Percentiles rank a stretch among this genome's conserved stretches.
Evolutionary conservation across 1,140 invertebrate genomes (phyloP).

Genomic region (Gyrodactylus salaris): DNA sequence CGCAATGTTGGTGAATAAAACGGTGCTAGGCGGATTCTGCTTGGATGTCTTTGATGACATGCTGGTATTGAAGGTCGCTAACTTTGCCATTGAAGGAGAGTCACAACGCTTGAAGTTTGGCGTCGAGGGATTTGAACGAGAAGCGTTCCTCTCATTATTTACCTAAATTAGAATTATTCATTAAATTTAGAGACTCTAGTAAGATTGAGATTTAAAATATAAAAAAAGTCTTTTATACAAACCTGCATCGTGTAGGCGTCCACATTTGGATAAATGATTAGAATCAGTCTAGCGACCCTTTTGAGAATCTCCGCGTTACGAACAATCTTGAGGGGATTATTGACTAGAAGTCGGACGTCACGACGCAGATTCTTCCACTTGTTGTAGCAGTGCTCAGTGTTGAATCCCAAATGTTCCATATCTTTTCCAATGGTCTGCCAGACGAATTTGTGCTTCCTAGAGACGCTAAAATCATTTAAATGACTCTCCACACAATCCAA

Average conservation of each 20-base stretch:
- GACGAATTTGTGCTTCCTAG: background rate
- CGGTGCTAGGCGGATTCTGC: background rate
- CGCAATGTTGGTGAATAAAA: background rate
- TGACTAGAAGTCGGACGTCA: background rate
- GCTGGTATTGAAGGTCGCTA: background rate
- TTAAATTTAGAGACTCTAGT: no score
- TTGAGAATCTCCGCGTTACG: background rate
- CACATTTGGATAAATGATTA: slow-evolving; percentile 4
- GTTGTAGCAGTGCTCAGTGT: slow-evolving; percentile 6
- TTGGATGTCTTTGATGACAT: background rate
- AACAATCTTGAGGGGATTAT: background rate
- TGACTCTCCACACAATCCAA: slow-evolving; percentile 5
- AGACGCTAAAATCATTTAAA: background rate
- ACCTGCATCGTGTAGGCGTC: background rate
- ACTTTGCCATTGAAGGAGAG: background rate
- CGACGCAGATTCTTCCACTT: slow-evolving; percentile 5
- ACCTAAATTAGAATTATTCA: no score
- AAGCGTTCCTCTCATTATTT: background rate
- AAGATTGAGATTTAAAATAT: no score
- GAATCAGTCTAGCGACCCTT: background rate
- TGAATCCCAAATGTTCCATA: slow-evolving; percentile 1
- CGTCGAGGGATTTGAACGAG: background rate
- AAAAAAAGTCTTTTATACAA: no score
- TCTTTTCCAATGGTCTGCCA: slow-evolving; percentile 3
- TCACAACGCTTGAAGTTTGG: background rate